phyloP scores from a whole-genome alignment of 2,888 invertebrate species.

The Drosophila aldrichi region DNA sequence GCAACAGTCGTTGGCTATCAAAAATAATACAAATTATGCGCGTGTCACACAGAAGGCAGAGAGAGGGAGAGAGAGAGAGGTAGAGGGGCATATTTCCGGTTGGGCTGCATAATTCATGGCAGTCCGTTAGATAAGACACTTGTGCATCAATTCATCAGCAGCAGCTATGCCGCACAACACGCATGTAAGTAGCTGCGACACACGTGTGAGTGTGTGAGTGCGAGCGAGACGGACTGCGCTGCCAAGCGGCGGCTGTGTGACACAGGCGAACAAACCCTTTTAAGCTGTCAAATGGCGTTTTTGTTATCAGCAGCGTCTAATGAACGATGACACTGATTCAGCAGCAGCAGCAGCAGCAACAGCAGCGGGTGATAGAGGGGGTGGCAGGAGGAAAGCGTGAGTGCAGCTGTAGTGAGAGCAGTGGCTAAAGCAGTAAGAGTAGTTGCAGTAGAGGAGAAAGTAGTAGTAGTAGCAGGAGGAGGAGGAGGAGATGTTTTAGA shows the following conservation, averaged over 20 bases:
- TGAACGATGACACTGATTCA: constrained; percentile 67
- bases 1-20: constrained; percentile 55
- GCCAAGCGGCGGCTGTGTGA: neutral
- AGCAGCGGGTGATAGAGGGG: neutral
- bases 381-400: neutral
- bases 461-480: neutral
- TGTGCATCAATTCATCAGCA: constrained; percentile 57
- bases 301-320: constrained; percentile 61
- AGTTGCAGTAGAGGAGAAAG: neutral
- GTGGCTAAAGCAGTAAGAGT: neutral
- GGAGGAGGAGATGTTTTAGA: neutral
- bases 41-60: constrained; percentile 44
- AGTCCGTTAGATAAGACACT: constrained; percentile 26
- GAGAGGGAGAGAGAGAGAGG: neutral
- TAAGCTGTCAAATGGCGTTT: constrained; percentile 76
- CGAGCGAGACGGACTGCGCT: neutral
- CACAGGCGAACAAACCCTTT: constrained; percentile 65
- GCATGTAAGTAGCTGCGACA: constrained; percentile 43
- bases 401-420: neutral
- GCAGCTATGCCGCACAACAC: constrained; percentile 27
- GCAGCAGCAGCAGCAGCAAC: constrained; percentile 3
- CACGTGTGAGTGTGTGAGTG: constrained; percentile 26
- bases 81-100: neutral
- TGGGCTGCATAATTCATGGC: constrained; percentile 39
- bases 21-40: constrained; percentile 68